A percentile compares a stretch with the other conserved stretches of the same genome.
phyloP scores from a whole-genome alignment of 2,888 invertebrate genomes.

The Philereme vetulata region DNA sequence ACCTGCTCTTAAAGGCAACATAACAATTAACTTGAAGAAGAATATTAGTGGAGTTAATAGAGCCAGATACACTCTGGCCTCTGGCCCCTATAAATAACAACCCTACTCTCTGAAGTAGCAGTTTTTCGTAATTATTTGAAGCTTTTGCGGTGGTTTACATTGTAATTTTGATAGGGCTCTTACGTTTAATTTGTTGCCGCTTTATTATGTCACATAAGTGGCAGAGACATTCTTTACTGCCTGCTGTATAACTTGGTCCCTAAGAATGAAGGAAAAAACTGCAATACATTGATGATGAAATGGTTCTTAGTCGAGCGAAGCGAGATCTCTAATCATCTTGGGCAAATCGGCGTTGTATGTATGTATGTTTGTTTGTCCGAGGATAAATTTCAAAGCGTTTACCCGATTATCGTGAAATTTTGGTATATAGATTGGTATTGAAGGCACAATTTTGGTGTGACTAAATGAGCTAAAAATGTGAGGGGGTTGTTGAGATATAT shows the following conservation, averaged over 20 bases:
- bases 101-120: constrained; percentile 65
- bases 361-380: no score
- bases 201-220: neutral
- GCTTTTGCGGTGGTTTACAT: constrained; percentile 20
- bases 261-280: no score
- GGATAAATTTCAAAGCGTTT: no score
- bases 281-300: no score
- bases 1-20: constrained; percentile 81
- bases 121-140: constrained; percentile 71
- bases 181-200: constrained; percentile 8
- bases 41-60: constrained; percentile 82
- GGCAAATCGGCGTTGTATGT: no score
- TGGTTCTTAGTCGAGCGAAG: no score
- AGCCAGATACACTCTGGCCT: constrained; percentile 74
- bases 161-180: constrained; percentile 13
- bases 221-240: neutral
- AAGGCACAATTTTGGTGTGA: no score
- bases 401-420: no score
- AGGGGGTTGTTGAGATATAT: no score
- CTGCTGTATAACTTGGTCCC: neutral
- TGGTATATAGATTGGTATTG: no score
- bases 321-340: no score
- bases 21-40: constrained; percentile 81
- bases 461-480: no score
- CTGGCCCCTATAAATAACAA: constrained; percentile 77